Conservation (phyloP, 2,113 vertebrate species). For the Alces alces region DNA sequence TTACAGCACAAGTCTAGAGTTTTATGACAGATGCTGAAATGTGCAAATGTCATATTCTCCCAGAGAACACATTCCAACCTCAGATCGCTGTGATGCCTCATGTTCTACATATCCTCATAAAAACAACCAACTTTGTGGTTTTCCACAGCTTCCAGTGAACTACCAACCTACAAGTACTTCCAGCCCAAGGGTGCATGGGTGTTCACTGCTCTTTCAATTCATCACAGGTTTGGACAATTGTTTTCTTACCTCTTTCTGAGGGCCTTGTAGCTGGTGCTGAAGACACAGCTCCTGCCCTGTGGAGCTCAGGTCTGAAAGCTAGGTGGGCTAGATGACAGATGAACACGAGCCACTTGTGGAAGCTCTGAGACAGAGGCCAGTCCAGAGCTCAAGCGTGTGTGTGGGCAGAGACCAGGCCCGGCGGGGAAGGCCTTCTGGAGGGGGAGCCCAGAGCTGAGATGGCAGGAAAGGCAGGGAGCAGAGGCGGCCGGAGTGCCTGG, state of each 20-base stretch:
- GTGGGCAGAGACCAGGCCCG: background rate
- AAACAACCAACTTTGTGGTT: background rate
- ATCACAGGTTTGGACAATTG: background rate
- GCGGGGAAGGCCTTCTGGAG: background rate
- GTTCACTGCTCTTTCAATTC: background rate
- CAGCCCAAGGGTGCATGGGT: fast-evolving
- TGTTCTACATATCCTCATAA: background rate
- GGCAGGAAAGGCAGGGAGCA: background rate
- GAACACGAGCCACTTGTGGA: background rate
- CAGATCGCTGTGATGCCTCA: background rate
- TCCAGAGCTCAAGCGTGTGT: fast-evolving
- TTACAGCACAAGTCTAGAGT: background rate
- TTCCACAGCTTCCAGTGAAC: background rate
- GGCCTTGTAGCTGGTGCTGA: background rate
- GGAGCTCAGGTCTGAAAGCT: background rate
- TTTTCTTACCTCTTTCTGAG: background rate
- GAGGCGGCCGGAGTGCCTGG: fast-evolving
- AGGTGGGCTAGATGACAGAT: background rate
- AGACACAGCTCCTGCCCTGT: background rate
- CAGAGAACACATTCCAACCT: background rate
- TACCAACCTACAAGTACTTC: background rate
- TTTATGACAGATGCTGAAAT: background rate
- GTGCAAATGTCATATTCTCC: background rate
- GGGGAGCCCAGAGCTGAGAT: background rate
- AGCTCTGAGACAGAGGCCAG: background rate